Conservation (phyloP, 1,140 invertebrate species). For the Sminthurinus signatus region DNA sequence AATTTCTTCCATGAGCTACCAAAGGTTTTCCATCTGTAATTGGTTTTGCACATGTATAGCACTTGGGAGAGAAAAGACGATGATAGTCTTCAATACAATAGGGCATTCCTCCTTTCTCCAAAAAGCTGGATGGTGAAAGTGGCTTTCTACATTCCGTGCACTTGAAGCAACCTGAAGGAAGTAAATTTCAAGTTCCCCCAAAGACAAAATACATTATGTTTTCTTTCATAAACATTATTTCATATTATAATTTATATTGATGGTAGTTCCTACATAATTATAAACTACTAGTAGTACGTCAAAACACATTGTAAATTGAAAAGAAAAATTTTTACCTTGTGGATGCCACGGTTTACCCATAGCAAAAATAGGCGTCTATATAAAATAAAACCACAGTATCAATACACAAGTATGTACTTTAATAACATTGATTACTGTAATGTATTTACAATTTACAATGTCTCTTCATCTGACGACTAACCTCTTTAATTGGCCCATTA, state of each 20-base stretch:
- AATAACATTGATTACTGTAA: too few relatives aligned
- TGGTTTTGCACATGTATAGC: conserved; percentile 57
- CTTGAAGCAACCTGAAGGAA: conserved; percentile 60
- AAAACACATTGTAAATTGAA: too few relatives aligned
- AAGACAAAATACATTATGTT: too few relatives aligned
- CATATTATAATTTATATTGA: too few relatives aligned
- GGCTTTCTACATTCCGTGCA: conserved; percentile 57
- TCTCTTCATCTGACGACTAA: too few relatives aligned
- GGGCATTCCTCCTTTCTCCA: conserved; percentile 56
- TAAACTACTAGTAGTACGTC: too few relatives aligned
- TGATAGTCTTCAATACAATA: neutral
- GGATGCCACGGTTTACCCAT: conserved; percentile 28
- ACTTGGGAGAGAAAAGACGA: conserved; percentile 48
- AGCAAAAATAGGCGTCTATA: conserved; percentile 17
- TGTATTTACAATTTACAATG: too few relatives aligned
- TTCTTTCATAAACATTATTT: too few relatives aligned
- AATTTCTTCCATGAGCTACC: conserved; percentile 17
- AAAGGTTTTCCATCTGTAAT: conserved; percentile 48
- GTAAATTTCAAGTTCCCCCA: too few relatives aligned
- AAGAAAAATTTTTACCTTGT: too few relatives aligned
- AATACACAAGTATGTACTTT: too few relatives aligned
- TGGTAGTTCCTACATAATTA: too few relatives aligned
- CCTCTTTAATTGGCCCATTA: conserved; percentile 55
- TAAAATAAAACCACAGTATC: neutral
- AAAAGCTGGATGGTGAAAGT: conserved; percentile 58